A percentile compares a stretch with the other conserved stretches of the same genome.
Evolutionary conservation across 1,140 invertebrate genomes (phyloP).

Genomic region (Meloidogyne exigua): DNA sequence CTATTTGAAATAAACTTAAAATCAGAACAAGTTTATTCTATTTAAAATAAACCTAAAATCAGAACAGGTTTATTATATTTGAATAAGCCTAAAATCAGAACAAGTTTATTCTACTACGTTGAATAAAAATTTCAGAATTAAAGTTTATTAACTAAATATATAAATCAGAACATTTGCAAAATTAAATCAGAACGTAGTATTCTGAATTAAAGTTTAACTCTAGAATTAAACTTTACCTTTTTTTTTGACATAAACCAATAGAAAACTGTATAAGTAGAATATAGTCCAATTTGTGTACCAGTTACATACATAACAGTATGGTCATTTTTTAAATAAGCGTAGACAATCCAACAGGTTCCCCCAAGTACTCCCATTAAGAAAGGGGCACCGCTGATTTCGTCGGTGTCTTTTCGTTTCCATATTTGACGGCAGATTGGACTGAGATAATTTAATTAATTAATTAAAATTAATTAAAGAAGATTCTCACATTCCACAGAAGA

Average conservation of each 20-base stretch:
- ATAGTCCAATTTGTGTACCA: slow-evolving; percentile 52
- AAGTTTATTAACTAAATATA: too few relatives aligned
- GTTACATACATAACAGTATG: slow-evolving; percentile 58
- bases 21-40: background rate
- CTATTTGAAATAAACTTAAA: background rate
- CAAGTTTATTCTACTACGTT: too few relatives aligned
- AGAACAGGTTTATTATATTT: too few relatives aligned
- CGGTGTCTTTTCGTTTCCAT: slow-evolving; percentile 62
- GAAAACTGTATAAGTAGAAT: slow-evolving; percentile 55
- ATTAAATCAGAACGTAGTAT: too few relatives aligned
- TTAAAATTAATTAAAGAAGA: slow-evolving; percentile 15
- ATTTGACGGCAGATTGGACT: slow-evolving; percentile 63
- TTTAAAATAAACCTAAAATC: too few relatives aligned
- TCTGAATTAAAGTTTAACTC: too few relatives aligned
- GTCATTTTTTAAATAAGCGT: slow-evolving; percentile 59
- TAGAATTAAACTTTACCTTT: slow-evolving; percentile 44
- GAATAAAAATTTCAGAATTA: too few relatives aligned
- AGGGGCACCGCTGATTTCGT: slow-evolving; percentile 60
- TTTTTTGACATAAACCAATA: slow-evolving; percentile 64
- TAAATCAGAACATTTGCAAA: too few relatives aligned
- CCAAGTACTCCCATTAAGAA: slow-evolving; percentile 63
- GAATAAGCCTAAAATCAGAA: too few relatives aligned
- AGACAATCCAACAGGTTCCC: slow-evolving; percentile 56
- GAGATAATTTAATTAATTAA: slow-evolving; percentile 29
- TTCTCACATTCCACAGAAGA: slow-evolving; percentile 64